These are phyloP conservation scores for Seira ritae DNA, from an alignment of 2,888 invertebrate species.

Conservation along the genomic window DNA sequence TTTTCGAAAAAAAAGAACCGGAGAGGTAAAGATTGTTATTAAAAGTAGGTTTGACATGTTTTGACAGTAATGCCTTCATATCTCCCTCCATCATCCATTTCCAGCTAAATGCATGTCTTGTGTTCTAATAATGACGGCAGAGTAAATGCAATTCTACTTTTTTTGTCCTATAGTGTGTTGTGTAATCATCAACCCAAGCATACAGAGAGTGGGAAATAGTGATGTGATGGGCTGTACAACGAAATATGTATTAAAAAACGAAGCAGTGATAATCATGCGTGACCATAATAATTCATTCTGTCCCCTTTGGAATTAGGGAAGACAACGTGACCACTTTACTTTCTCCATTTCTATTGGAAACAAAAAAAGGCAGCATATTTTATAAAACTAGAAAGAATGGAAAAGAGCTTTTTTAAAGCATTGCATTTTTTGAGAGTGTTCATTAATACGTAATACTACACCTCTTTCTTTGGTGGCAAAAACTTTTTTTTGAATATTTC, in stretches of 20 bases:
- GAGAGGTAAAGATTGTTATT: slow-evolving; percentile 9
- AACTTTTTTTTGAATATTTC: not conserved
- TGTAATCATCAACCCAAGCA: not conserved
- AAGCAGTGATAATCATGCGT: slow-evolving; percentile 56
- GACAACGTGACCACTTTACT: not conserved
- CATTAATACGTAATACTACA: slow-evolving; percentile 42
- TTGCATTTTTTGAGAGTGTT: slow-evolving; percentile 24
- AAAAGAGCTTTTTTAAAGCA: too few species aligned
- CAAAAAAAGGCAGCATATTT: too few species aligned
- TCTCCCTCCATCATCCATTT: slow-evolving; percentile 3
- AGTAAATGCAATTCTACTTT: not conserved
- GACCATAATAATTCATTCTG: slow-evolving; percentile 51
- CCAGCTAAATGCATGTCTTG: not conserved
- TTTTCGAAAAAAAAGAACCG: not conserved
- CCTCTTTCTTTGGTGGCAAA: not conserved
- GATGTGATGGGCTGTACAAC: not conserved
- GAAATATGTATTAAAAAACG: not conserved
- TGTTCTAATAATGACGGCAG: not conserved
- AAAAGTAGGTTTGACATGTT: slow-evolving; percentile 9
- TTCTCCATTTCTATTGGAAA: not conserved
- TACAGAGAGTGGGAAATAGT: not conserved
- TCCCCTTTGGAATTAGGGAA: slow-evolving; percentile 11
- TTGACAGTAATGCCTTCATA: slow-evolving; percentile 11
- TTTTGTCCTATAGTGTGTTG: too few species aligned
- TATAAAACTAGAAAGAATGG: too few species aligned